Evolutionary conservation across 2,888 invertebrate genomes (phyloP), one percentile per base, ranked within the genome.

Genomic region (Pandemis cinnamomeana): DNA sequence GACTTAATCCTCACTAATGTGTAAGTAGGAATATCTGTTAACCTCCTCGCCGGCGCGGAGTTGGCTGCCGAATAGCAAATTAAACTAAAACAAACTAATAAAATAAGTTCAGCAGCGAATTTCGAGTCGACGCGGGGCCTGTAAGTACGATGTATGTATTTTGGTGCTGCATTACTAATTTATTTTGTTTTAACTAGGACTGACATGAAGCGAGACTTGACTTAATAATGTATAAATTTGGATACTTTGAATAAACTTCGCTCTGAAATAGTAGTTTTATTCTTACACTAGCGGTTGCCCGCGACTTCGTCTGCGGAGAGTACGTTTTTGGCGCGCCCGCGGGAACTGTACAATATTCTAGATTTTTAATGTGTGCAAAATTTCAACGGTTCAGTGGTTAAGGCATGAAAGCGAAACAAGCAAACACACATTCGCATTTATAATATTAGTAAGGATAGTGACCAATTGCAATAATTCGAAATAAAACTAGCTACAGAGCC

Each of bases 151-250:
- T 91, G 89, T 91, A 89, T 91, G 89, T 91, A 90, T 92, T 91
- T 91, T 92, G 93, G 92, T 93, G 93, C 93, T 93, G 92, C 90
- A 89, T 90, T 91, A 92, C 91, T 93, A 93, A 93, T 93, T 93
- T 93, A 93, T 93, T 90, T 88, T 87, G 86, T 89, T 89, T 85
- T 89, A 86, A 89, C 84, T 89, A 87, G 85, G 82, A 86, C 87
- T 86, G 87, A 89, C 87, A 90, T 84, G 84, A 91, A 91, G 90
- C 91, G 91, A 91, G 86, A 91, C 89, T 86, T 82, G 88, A 90
- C 86, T 84, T 87, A 86, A 85, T 87, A 85, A 84, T 91, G 91
- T 92, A 89, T 91, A 92, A 90, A 91, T 90, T 89, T 91, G 87
- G 85, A 89, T 89, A 92, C 86, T 90, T 89, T 88, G 81, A 92